Evolutionary conservation across 2,113 vertebrate genomes (phyloP), one percentile per base, ranked within the genome.

Genomic region (Holacanthus passer): DNA sequence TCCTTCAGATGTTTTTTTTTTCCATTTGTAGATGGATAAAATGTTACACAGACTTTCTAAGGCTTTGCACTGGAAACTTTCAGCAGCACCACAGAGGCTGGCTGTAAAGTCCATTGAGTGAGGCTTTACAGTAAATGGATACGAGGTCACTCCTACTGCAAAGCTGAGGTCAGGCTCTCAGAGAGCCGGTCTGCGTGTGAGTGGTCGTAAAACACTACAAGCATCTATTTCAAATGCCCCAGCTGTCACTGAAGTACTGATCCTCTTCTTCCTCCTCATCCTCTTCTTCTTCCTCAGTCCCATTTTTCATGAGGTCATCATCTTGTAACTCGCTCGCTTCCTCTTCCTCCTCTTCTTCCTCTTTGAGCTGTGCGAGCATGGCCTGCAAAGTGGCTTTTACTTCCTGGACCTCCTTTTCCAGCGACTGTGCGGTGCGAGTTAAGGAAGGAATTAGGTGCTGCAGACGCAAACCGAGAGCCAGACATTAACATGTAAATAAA

Each of bases 371-470:
- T n/a, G 74, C 41, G 5, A 94, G 77, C 91, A 95, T 95, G 35
- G 29, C 67, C 31, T 94, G 92, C 50, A 95, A 79, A 90, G 93
- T 82, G 91, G 94, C 90, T 92, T 98, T 97, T 60, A 97, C 96
- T 74, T 96, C 94, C 91, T 96, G 96, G 76, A 98, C 96, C 92
- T 98, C 96, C 77, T 93, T 94, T 85, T 96, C 95, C 73, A 97
- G 91, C 85, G 94, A 94, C 93, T 96, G 96, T 98, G 94, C 73
- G 45, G 74, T 16, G 43, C 22, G 87, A 84, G 95, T 97, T 95
- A 97, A 97, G 96, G 96, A 96, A 91, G 41, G 11, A 83, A 76
- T 75, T 3, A 4, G 31, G 59, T 32, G 45, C 47, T 12, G 29
- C 45, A 56, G 22, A 79, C 17, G 55, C 27, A 67, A 65, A 29